phyloP scores from a whole-genome alignment of 2,113 vertebrate genomes.

The Gymnarchus niloticus region DNA sequence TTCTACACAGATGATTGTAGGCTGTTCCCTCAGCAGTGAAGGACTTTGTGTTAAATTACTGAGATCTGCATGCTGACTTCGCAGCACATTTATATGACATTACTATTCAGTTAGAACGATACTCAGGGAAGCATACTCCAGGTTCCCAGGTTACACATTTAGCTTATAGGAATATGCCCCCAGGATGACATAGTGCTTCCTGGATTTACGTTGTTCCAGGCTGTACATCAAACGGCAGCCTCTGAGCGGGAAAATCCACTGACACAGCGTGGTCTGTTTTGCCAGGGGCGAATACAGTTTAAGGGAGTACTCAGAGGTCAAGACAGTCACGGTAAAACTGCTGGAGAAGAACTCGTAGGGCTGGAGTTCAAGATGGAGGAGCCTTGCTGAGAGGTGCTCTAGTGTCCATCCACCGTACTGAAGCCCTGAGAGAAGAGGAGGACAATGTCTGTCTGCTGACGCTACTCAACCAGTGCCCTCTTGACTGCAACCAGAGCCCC shows the following conservation, averaged over 20 bases:
- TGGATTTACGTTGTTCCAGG: neutral
- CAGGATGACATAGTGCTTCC: slow-evolving; percentile 59
- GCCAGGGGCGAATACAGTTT: slow-evolving; percentile 85
- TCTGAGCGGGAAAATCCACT: neutral
- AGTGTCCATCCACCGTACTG: slow-evolving; percentile 57
- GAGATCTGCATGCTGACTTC: neutral
- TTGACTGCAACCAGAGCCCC: slow-evolving; percentile 35
- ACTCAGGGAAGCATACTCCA: neutral
- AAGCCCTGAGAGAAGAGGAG: slow-evolving; percentile 61
- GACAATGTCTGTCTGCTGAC: slow-evolving; percentile 32
- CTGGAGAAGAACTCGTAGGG: slow-evolving; percentile 90
- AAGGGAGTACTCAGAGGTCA: slow-evolving; percentile 92
- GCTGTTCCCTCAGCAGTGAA: neutral
- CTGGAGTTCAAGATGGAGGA: slow-evolving; percentile 40
- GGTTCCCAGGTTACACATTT: neutral
- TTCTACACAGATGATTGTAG: neutral
- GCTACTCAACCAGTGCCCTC: slow-evolving; percentile 21
- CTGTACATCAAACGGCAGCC: neutral
- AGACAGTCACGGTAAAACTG: slow-evolving; percentile 96
- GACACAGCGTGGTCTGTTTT: neutral
- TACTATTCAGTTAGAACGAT: neutral
- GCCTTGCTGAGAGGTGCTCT: slow-evolving; percentile 43
- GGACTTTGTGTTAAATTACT: neutral
- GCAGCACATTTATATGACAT: neutral
- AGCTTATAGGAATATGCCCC: neutral